phyloP scores from a whole-genome alignment of 2,797 vertebrate species.

The Lepilemur septentrionalis region DNA sequence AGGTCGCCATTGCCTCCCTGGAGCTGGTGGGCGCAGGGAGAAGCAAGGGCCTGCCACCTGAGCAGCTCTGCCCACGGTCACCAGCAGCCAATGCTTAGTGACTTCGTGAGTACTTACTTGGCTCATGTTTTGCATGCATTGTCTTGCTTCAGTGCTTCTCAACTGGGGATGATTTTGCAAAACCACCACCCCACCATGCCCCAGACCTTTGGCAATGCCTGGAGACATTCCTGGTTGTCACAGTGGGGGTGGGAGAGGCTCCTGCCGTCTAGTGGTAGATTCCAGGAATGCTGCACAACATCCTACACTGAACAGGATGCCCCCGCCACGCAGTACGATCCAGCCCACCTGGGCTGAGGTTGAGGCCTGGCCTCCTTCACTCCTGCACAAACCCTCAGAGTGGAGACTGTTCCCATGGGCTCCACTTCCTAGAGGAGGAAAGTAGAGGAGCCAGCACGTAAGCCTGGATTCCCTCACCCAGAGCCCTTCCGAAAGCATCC shows the following conservation, averaged over 20 bases:
- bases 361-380: not conserved
- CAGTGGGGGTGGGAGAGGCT: not conserved
- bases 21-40: not conserved
- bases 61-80: accelerated
- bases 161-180: not conserved
- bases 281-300: not conserved
- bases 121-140: accelerated
- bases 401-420: not conserved
- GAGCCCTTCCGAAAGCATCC: not conserved
- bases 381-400: not conserved
- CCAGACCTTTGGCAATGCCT: not conserved
- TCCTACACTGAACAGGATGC: not conserved
- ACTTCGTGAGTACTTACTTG: accelerated
- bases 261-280: not conserved
- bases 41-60: not conserved
- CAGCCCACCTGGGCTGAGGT: accelerated
- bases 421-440: not conserved
- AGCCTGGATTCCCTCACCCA: not conserved
- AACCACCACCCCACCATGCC: not conserved
- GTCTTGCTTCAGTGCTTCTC: not conserved
- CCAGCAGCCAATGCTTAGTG: not conserved
- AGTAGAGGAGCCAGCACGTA: not conserved
- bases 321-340: too few relatives aligned
- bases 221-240: not conserved
- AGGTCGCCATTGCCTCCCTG: not conserved